Conservation (phyloP, 2,113 vertebrate genomes). For the Mastomys coucha region DNA sequence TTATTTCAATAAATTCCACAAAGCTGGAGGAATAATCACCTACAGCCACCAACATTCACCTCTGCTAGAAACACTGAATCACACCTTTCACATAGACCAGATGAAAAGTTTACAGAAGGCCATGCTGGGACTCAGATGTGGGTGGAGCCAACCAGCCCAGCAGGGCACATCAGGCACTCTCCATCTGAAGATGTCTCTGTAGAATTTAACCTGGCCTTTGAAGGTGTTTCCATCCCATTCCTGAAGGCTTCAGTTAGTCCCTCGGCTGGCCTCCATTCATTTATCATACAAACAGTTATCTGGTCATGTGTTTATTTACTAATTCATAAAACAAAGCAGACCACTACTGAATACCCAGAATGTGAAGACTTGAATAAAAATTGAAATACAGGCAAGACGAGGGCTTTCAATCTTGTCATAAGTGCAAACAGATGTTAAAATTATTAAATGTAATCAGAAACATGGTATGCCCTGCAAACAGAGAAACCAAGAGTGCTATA, state of each 20-base stretch:
- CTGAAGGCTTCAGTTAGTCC: not conserved
- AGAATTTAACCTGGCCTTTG: not conserved
- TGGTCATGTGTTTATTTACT: not conserved
- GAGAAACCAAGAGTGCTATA: not conserved
- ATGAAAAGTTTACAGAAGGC: not conserved
- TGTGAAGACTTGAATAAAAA: not conserved
- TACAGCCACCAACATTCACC: not conserved
- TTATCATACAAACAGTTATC: fast-evolving
- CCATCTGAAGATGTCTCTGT: not conserved
- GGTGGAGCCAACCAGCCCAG: too few species aligned
- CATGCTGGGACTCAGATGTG: not conserved
- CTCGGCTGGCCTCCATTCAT: too few species aligned
- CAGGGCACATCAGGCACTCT: too few species aligned
- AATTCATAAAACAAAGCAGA: not conserved
- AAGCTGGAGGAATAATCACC: not conserved
- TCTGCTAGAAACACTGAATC: not conserved
- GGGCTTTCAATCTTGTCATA: not conserved
- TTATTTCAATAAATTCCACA: conserved; percentile 34
- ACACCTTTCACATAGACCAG: not conserved
- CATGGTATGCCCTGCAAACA: not conserved
- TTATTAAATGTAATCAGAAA: not conserved
- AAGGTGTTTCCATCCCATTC: fast-evolving
- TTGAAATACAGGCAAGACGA: not conserved
- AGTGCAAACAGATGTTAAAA: not conserved
- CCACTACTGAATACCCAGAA: not conserved